Evolutionary conservation across 2,888 invertebrate genomes (phyloP), one percentile per base, ranked within the genome.

Genomic region (Hypsopygia costalis): DNA sequence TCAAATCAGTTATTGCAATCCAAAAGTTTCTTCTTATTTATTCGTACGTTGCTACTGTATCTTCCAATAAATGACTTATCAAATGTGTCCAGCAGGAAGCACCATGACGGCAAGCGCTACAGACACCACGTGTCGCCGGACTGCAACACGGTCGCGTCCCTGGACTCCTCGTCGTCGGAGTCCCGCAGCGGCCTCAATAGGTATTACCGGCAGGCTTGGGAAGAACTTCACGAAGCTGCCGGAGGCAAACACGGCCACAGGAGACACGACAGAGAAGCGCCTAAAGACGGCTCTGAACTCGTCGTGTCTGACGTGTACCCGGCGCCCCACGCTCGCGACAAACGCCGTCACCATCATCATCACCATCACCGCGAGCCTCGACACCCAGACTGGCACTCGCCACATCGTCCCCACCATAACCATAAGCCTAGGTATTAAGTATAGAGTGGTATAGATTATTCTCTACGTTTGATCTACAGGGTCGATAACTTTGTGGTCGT

Each of bases 161-260:
- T 96, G 71, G 96, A 95, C 72, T 96, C 96, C 37, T 95, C 96
- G 36, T 94, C 95, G 36, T 95, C 95, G 0, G 96, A 96, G 66
- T 95, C 95, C 6, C 91, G 95, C 36, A 92, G 93, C 62, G 95
- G 95, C 22, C 90, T 97, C 47, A 97, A 96, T 74, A 91, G 96
- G 52, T 97, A 95, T 81, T 97, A 97, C 81, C 92, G 96, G 20
- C 95, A 96, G 75, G 97, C 97, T 1, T 97, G 97, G 97, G 97
- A 97, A 73, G 96, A 97, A 73, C 90, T 97, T 1, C 95, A 96
- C 72, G 95, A 96, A 72, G 93, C 94, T 3, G 92, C 95, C 2
- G 92, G 92, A 1, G 69, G 93, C 86, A 61, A 94, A 25, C 88
- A 74, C 41, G 65, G 59, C 30, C 71, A 71, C 38, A 60, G 78